Evolutionary conservation across 2,888 invertebrate genomes (phyloP).

Genomic region (Augiades crinisus): DNA sequence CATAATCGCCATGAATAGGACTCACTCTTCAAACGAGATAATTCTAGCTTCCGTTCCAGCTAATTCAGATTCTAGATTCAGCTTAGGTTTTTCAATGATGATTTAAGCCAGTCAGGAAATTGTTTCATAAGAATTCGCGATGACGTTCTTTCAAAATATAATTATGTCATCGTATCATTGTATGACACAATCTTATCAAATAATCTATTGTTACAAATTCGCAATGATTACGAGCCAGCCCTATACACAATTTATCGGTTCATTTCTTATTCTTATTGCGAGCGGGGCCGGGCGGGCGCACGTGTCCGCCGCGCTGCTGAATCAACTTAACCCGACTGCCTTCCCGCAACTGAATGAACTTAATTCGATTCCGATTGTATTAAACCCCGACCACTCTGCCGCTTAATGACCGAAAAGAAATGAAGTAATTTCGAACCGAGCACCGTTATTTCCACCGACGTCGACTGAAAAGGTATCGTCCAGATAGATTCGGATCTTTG

Average conservation of each 20-base stretch:
- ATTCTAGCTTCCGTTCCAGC: no score
- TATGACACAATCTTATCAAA: neutral
- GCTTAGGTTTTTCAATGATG: no score
- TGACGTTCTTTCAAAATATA: no score
- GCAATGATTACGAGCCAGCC: slow-evolving; percentile 35
- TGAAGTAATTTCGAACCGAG: slow-evolving; percentile 23
- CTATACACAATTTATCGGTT: slow-evolving; percentile 48
- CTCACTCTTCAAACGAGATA: no score
- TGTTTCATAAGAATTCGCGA: no score
- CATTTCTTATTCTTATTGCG: slow-evolving; percentile 62
- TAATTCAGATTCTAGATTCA: no score
- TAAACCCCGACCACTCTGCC: slow-evolving; percentile 66
- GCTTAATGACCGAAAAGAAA: slow-evolving; percentile 68
- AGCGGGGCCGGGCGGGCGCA: slow-evolving; percentile 45
- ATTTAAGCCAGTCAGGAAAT: no score
- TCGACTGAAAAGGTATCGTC: slow-evolving; percentile 17
- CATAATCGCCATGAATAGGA: no score
- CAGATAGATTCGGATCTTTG: slow-evolving; percentile 5
- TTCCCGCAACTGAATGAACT: slow-evolving; percentile 72
- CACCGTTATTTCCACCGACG: slow-evolving; percentile 15
- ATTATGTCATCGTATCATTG: no score
- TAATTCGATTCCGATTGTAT: slow-evolving; percentile 79
- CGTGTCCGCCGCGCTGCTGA: slow-evolving; percentile 66
- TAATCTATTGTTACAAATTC: slow-evolving; percentile 32
- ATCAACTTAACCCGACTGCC: slow-evolving; percentile 61